phyloP scores from a whole-genome alignment of 2,888 invertebrate genomes.

The Amblyjoppa fuscipennis region DNA sequence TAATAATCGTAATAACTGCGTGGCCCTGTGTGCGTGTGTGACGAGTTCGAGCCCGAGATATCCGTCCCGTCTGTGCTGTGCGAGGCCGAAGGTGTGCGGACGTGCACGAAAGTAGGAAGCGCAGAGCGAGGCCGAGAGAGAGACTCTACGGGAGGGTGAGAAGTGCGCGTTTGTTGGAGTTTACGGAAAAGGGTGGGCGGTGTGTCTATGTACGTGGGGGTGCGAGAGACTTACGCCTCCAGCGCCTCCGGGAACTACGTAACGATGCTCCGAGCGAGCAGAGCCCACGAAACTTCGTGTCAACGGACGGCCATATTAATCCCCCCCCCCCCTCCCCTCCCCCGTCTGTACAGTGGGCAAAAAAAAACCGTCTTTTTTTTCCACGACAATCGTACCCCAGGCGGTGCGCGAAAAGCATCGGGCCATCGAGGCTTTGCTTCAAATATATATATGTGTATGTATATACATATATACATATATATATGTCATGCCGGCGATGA shows the following conservation, averaged over 20 bases:
- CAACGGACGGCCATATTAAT: slow-evolving; percentile 78
- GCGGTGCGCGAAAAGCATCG: background rate
- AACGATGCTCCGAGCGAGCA: slow-evolving; percentile 61
- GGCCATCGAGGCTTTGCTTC: background rate
- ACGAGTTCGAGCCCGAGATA: background rate
- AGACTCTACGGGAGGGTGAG: slow-evolving; percentile 66
- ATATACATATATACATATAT: background rate
- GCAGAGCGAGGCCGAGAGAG: slow-evolving; percentile 51
- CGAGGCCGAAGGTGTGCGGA: slow-evolving; percentile 12
- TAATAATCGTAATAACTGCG: slow-evolving; percentile 3
- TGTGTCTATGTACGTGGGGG: slow-evolving; percentile 38
- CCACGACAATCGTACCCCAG: background rate
- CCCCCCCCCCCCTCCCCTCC: slow-evolving; percentile 65
- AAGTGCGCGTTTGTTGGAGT: slow-evolving; percentile 65
- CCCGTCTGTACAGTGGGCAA: slow-evolving; percentile 60
- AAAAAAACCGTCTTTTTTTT: slow-evolving; percentile 39
- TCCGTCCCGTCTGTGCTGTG: background rate
- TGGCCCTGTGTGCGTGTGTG: background rate
- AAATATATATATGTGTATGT: background rate
- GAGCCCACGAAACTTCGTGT: slow-evolving; percentile 70
- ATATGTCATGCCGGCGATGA: background rate
- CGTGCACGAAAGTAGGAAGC: slow-evolving; percentile 61
- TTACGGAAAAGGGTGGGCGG: slow-evolving; percentile 58
- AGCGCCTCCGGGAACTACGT: slow-evolving; percentile 68
- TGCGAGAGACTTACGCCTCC: slow-evolving; percentile 62